Conservation (phyloP, 2,797 vertebrate species). For the Cyprinodon diabolis region DNA sequence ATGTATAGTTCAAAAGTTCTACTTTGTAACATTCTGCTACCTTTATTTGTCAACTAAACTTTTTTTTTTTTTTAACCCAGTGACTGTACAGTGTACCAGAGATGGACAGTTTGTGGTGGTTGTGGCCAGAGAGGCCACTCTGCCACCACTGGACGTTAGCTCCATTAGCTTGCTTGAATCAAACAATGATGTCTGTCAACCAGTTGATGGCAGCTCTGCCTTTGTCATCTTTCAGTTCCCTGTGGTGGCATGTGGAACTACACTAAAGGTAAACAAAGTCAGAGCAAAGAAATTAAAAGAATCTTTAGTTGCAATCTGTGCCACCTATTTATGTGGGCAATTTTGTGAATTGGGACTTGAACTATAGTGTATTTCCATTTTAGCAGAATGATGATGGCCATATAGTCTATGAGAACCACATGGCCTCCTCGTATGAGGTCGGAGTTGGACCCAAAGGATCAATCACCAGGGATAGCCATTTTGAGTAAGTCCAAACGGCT, state of each 20-base stretch:
- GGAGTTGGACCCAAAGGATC: slow-evolving; percentile 75
- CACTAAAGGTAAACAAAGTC: slow-evolving; percentile 46
- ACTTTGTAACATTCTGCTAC: neutral
- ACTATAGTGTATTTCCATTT: neutral
- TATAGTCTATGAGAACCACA: slow-evolving; percentile 80
- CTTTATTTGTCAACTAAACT: neutral
- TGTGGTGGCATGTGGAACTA: slow-evolving; percentile 77
- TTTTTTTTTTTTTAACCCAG: slow-evolving; percentile 37
- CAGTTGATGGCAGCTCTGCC: slow-evolving; percentile 56
- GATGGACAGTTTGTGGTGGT: slow-evolving; percentile 82
- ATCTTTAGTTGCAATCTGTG: no score
- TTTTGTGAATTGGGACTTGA: neutral
- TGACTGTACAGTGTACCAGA: slow-evolving; percentile 80
- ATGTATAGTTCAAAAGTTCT: neutral
- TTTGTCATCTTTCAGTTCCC: slow-evolving; percentile 81
- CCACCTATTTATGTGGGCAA: neutral
- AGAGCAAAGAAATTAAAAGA: no score
- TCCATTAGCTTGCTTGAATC: slow-evolving; percentile 67
- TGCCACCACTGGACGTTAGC: slow-evolving; percentile 67
- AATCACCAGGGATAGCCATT: slow-evolving; percentile 79
- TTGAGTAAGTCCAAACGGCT: slow-evolving; percentile 71
- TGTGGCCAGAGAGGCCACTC: slow-evolving; percentile 70
- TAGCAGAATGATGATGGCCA: slow-evolving; percentile 69
- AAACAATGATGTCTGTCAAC: slow-evolving; percentile 48
- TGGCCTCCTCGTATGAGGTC: slow-evolving; percentile 77